phyloP scores from a whole-genome alignment of 1,140 invertebrate species.

The Brachionus paranguensis region DNA sequence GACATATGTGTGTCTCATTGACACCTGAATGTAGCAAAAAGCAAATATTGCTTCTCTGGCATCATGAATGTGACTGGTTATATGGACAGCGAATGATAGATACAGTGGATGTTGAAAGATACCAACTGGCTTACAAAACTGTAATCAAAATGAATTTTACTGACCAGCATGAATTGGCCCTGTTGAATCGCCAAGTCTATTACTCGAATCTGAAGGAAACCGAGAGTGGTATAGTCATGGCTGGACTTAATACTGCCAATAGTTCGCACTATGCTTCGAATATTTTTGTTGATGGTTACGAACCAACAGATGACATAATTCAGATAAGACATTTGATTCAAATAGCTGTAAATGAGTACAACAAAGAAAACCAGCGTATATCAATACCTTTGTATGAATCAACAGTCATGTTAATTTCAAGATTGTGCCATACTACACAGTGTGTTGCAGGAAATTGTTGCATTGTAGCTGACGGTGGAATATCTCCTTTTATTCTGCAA shows the following conservation, averaged over 20 bases:
- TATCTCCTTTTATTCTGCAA: slow-evolving; percentile 10
- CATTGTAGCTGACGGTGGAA: slow-evolving; percentile 32
- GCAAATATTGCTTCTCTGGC: slow-evolving; percentile 52
- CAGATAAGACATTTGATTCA: background rate
- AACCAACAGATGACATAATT: background rate
- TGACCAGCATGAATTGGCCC: slow-evolving; percentile 45
- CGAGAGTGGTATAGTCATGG: slow-evolving; percentile 53
- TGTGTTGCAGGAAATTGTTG: slow-evolving; percentile 27
- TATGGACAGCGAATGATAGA: slow-evolving; percentile 53
- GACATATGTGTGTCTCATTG: slow-evolving; percentile 52
- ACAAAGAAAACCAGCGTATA: slow-evolving; percentile 34
- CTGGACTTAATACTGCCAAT: slow-evolving; percentile 47
- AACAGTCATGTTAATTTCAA: background rate
- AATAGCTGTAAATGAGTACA: slow-evolving; percentile 17
- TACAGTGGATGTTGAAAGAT: slow-evolving; percentile 50
- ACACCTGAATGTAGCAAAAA: slow-evolving; percentile 46
- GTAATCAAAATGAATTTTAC: slow-evolving; percentile 53
- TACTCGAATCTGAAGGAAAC: slow-evolving; percentile 54
- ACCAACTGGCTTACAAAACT: slow-evolving; percentile 49
- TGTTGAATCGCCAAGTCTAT: slow-evolving; percentile 43
- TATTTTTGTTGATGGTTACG: slow-evolving; percentile 12
- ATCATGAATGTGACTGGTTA: slow-evolving; percentile 54
- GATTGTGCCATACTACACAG: slow-evolving; percentile 32
- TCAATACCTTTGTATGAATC: slow-evolving; percentile 23
- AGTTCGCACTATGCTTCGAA: slow-evolving; percentile 48